Evolutionary conservation across 2,113 vertebrate species (phyloP).

Genomic region (Camelus bactrianus): DNA sequence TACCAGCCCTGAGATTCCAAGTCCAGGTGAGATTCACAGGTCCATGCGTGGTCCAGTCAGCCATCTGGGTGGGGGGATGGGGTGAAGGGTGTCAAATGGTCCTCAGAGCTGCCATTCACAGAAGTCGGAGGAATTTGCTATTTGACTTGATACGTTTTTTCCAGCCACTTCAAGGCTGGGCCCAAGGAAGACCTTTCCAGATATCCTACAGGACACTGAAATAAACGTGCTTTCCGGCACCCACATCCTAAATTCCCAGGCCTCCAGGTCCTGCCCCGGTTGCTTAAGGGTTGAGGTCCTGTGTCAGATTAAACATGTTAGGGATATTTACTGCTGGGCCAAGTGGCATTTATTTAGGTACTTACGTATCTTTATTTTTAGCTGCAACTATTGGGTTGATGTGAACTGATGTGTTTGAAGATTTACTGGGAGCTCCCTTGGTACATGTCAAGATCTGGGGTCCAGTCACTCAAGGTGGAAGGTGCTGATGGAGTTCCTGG

Average conservation of each 20-base stretch:
- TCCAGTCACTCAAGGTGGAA: background rate
- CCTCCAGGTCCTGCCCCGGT: background rate
- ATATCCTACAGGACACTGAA: background rate
- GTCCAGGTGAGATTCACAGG: background rate
- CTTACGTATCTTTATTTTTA: background rate
- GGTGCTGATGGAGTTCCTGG: background rate
- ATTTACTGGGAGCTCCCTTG: background rate
- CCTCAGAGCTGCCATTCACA: background rate
- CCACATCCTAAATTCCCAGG: background rate
- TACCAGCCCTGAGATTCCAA: background rate
- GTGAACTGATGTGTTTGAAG: background rate
- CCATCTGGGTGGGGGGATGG: background rate
- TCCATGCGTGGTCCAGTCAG: background rate
- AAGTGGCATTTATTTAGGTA: background rate
- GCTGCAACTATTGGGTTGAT: background rate
- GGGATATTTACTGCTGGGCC: background rate
- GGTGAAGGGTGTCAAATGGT: background rate
- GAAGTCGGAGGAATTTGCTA: conserved; percentile 40
- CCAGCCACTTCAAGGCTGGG: background rate
- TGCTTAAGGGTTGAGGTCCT: background rate
- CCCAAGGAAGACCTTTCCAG: background rate
- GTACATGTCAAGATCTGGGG: background rate
- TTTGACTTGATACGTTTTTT: background rate
- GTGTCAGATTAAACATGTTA: background rate
- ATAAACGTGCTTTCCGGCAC: background rate